Percentiles rank a stretch among this genome's conserved stretches.
Conservation (phyloP, 2,888 invertebrate species). For the Pachliopta kotzebuea region DNA sequence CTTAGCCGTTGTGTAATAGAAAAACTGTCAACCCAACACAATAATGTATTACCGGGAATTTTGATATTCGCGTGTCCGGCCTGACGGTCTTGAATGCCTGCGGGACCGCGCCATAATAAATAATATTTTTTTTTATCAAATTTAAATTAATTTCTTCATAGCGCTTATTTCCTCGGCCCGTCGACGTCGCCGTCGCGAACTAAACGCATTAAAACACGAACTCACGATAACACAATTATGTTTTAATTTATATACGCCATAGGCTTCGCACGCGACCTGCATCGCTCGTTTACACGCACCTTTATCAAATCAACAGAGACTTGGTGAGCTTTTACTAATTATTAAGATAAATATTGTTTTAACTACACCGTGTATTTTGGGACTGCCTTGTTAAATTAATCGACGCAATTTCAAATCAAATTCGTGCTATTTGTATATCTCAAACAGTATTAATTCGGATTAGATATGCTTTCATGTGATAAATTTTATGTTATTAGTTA, state of each 20-base stretch:
- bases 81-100: constrained; percentile 16
- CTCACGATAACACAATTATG: constrained; percentile 80
- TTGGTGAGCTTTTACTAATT: constrained; percentile 75
- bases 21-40: constrained; percentile 18
- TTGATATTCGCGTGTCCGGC: constrained; percentile 24
- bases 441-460: neutral
- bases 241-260: constrained; percentile 77
- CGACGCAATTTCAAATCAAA: constrained; percentile 44
- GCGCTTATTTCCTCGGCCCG: constrained; percentile 47
- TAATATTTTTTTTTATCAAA: constrained; percentile 34
- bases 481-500: neutral
- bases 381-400: constrained; percentile 55
- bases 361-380: constrained; percentile 68
- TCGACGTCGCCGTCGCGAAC: constrained; percentile 41
- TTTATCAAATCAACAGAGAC: constrained; percentile 69
- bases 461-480: neutral
- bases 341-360: constrained; percentile 77
- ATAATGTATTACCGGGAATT: constrained; percentile 25
- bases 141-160: constrained; percentile 43
- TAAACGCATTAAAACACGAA: constrained; percentile 70
- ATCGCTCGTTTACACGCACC: constrained; percentile 63
- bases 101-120: constrained; percentile 28
- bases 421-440: neutral
- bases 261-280: constrained; percentile 66
- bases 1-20: constrained; percentile 10